These are phyloP conservation scores for Chelonus formosanus DNA, from an alignment of 2,888 invertebrate species.

Conservation along the genomic window DNA sequence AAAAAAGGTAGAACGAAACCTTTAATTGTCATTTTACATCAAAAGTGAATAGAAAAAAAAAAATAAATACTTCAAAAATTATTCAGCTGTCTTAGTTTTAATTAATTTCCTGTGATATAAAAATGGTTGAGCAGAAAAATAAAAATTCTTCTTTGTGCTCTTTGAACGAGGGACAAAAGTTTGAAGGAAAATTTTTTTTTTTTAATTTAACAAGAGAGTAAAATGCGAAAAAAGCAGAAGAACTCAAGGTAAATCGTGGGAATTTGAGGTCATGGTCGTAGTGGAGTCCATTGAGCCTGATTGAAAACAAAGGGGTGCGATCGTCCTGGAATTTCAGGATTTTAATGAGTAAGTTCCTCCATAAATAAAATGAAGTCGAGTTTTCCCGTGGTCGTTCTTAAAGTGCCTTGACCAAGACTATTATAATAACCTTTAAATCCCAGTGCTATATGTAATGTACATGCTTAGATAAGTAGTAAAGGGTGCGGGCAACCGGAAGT, in stretches of 20 bases:
- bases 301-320: slow-evolving; percentile 26
- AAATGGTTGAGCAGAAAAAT: too few relatives aligned
- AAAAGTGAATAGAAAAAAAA: too few relatives aligned
- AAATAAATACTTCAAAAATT: too few relatives aligned
- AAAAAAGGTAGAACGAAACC: too few relatives aligned
- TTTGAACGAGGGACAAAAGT: too few relatives aligned
- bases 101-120: too few relatives aligned
- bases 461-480: slow-evolving; percentile 9
- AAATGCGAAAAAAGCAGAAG: background rate
- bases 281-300: slow-evolving; percentile 31
- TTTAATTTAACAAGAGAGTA: too few relatives aligned
- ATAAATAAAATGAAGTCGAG: background rate
- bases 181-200: too few relatives aligned
- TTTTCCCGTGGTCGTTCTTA: too few relatives aligned
- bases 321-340: slow-evolving; percentile 30
- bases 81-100: too few relatives aligned
- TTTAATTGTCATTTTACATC: too few relatives aligned
- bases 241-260: slow-evolving; percentile 40
- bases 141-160: too few relatives aligned
- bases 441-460: background rate
- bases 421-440: slow-evolving; percentile 3
- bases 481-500: slow-evolving; percentile 35
- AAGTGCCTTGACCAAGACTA: slow-evolving; percentile 13
- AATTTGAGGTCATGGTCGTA: slow-evolving; percentile 46
- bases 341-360: slow-evolving; percentile 14